These are phyloP conservation scores for Melanostoma mellinum DNA, from an alignment of 2,888 invertebrate species.

Conservation along the genomic window DNA sequence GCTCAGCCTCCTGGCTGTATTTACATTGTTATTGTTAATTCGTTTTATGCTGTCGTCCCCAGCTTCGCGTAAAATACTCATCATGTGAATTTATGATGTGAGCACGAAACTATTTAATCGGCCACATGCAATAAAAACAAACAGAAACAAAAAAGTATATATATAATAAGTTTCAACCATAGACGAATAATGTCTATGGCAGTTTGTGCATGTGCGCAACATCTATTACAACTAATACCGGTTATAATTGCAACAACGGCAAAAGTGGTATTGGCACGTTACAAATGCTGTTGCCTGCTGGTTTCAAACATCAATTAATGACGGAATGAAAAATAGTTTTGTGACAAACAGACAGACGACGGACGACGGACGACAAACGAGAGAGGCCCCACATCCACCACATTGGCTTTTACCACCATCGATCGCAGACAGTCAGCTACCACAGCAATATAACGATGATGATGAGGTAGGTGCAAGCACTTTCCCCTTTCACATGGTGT, in stretches of 20 bases:
- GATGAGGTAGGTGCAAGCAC: constrained; percentile 64
- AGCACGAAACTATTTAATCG: constrained; percentile 53
- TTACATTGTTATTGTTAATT: background rate
- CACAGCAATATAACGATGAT: background rate
- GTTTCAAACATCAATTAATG: constrained; percentile 68
- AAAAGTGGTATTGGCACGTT: constrained; percentile 44
- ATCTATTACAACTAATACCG: constrained; percentile 69
- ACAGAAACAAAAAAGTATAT: constrained; percentile 11
- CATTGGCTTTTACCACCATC: too few relatives aligned
- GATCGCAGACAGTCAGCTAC: constrained; percentile 17
- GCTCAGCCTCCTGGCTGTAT: constrained; percentile 15
- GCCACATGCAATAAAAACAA: constrained; percentile 13
- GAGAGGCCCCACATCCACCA: background rate
- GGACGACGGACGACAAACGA: background rate
- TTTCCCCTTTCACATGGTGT: constrained; percentile 71
- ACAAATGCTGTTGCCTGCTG: constrained; percentile 29
- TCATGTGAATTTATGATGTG: constrained; percentile 59
- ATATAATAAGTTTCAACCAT: constrained; percentile 10
- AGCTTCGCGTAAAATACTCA: constrained; percentile 10
- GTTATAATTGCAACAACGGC: constrained; percentile 64
- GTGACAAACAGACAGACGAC: constrained; percentile 36
- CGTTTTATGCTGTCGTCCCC: constrained; percentile 6
- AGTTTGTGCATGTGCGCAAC: constrained; percentile 60
- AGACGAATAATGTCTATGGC: constrained; percentile 49
- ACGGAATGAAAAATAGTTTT: constrained; percentile 51